Conservation (phyloP, 1,140 invertebrate genomes). For the Eufriesea mexicana region DNA sequence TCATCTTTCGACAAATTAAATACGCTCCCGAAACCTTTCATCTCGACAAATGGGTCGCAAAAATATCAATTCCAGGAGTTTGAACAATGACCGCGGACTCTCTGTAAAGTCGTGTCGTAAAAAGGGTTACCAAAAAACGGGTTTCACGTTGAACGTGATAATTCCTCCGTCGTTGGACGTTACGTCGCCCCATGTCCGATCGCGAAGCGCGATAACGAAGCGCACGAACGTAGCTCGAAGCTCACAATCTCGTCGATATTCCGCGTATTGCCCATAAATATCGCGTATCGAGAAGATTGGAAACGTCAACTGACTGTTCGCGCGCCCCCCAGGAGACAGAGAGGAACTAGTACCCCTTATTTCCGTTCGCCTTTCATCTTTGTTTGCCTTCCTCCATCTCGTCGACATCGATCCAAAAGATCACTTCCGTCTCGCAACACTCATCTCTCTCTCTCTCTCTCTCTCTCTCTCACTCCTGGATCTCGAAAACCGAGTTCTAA, state of each 20-base stretch:
- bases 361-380: constrained; percentile 17
- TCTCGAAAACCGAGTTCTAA: too few species aligned
- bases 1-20: too few species aligned
- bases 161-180: background rate
- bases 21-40: too few species aligned
- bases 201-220: background rate
- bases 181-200: background rate
- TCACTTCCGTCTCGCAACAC: background rate
- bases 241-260: constrained; percentile 11
- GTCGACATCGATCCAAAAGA: background rate
- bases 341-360: constrained; percentile 1
- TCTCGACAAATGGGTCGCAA: too few species aligned
- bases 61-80: too few species aligned
- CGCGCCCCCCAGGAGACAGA: constrained; percentile 14
- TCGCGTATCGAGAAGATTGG: constrained; percentile 20
- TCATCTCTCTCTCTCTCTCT: too few species aligned
- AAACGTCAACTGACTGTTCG: constrained; percentile 21
- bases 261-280: constrained; percentile 33
- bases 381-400: background rate
- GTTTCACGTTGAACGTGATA: background rate
- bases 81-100: too few species aligned
- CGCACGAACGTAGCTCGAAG: background rate
- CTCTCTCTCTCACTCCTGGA: too few species aligned
- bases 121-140: background rate
- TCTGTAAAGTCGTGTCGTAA: background rate